Evolutionary conservation across 1,140 invertebrate species (phyloP).

Genomic region (Portunus trituberculatus): DNA sequence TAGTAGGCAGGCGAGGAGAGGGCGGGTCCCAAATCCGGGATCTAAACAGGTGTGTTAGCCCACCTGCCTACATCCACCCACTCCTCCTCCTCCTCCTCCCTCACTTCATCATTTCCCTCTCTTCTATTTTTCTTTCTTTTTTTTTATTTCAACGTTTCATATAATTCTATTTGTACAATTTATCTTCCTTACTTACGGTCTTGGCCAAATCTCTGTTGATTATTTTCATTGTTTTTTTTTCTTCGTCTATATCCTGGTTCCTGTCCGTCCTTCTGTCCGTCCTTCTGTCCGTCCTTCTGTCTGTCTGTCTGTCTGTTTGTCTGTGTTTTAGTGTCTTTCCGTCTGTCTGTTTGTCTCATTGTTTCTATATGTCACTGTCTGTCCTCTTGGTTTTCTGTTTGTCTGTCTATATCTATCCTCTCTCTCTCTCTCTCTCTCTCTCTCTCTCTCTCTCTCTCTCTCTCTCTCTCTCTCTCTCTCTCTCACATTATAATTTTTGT

Average conservation of each 20-base stretch:
- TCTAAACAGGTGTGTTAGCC: slow-evolving; percentile 8
- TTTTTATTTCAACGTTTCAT: background rate
- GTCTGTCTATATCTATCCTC: background rate
- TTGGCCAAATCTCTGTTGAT: background rate
- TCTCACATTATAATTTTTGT: background rate
- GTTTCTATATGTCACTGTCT: background rate
- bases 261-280: background rate
- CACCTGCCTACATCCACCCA: background rate
- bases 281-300: background rate
- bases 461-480: slow-evolving; percentile 48
- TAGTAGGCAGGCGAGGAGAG: background rate
- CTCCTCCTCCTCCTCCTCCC: background rate
- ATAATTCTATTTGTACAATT: background rate
- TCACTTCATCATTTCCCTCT: background rate
- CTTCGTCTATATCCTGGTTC: background rate
- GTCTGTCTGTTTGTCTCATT: background rate
- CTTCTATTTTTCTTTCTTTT: background rate
- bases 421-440: background rate
- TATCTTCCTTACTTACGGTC: background rate
- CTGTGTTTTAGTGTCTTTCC: background rate
- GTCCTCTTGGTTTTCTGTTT: background rate
- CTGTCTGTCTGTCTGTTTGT: background rate
- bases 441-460: background rate
- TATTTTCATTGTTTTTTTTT: background rate
- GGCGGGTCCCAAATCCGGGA: slow-evolving; percentile 15